Base-by-base conservation (phyloP, 2,888 invertebrate species). In the Agonum fuliginosum region DNA sequence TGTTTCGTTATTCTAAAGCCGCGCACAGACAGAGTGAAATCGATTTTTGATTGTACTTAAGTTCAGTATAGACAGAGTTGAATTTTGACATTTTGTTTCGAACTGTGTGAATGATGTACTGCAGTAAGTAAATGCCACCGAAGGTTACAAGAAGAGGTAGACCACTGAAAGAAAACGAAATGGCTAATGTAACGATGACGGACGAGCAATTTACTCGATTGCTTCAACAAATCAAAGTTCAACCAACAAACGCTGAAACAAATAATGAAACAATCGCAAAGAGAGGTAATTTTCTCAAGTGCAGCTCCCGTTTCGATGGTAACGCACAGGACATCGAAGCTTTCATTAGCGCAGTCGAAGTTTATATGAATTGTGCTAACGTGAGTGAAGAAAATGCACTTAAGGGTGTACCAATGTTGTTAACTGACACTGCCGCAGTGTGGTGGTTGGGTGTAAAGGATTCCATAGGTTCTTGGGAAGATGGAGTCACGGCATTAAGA, bases 401-500 rank as follows among this genome's bases (percentile, higher is more conserved):
- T n/a, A 69, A 51, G 19, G 79, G 78, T 8, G 34, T 80, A 12
- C 77, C 80, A 4, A 37, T 80, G 12, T 20, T 80, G n/a, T 41
- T 80, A 2, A 75, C 48, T 5, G 80, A 71, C 17, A 48, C 51
- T 3, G 80, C 80, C 6, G 30, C 75, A 24, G 20, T 30, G 12
- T 80, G 79, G 79, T 80, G 80, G 80, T 48, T 65, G 43, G 79
- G 80, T 4, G 76, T 80, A 0, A 27, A 78, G 43, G 58, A 22
- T 17, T 19, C 69, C 19, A 76, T 72, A 1, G 41, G 0, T 6
- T 75, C 70, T 10, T 81, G 80, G 80, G 20, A 14, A 3, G 62
- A 58, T 5, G 80, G 80, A 4, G 62, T 71, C 8, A 34, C 34
- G 5, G 22, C 67, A 34, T 75, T 81, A 8, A 76, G 79, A 14